Base-by-base conservation (phyloP, 2,113 vertebrate species). In the Octodon degus region DNA sequence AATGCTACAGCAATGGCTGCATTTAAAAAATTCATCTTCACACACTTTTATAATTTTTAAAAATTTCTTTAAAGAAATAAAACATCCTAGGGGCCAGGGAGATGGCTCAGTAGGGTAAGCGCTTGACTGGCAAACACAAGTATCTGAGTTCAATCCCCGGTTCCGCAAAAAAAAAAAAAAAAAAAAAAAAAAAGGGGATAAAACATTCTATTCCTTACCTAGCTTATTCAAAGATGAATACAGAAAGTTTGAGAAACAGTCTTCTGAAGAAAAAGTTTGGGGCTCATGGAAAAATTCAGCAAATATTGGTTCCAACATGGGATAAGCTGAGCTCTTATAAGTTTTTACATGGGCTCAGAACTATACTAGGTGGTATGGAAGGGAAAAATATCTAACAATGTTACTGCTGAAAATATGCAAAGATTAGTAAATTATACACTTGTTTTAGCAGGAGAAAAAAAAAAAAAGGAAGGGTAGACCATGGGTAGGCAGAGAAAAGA, bases 201-300 rank as follows among this genome's bases (percentile, higher is more conserved):
- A 86, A 96, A 91, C 50, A 16, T 92, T 86, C 74, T 79, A 65
- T 67, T 74, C 85, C 24, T 58, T 92, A 68, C 27, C 68, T 82
- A 25, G 87, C 58, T 53, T 82, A 94, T 72, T 65, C 82, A 94
- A 93, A 95, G 47, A 37, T 55, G 50, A 89, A 86, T 9, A 90
- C 9, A 90, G 27, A 63, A 96, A 86, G 30, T 95, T 68, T 87
- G 32, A 96, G 72, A 89, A 94, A 90, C 22, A 81, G 9, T 92
- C 5, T 68, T 55, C 9, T 91, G 67, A 80, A 92, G 50, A 93
- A 82, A 25, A 84, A 53, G 55, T 65, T 2, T 72, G 13, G 24
- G 32, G 37, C 20, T 43, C 17, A 30, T 67, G 19, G n/a, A 86
- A 96, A 30, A 70, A 32, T 62, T 4, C 68, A n/a, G 68, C 30